These are phyloP conservation scores for Toxotes lorentzi DNA, from an alignment of 2,797 vertebrate species.

Conservation along the genomic window DNA sequence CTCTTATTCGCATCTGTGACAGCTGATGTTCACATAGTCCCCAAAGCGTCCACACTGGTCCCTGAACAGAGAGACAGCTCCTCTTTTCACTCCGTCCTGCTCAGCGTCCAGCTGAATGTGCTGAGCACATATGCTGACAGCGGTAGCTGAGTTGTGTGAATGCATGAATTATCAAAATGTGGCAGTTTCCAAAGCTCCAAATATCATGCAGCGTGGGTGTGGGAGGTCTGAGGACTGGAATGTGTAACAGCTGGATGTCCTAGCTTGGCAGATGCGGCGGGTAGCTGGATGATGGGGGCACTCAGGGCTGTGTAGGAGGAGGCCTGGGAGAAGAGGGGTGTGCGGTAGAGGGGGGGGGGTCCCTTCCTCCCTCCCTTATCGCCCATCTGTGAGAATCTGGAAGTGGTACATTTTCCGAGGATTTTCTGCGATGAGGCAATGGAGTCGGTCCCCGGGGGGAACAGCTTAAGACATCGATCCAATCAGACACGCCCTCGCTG, in stretches of 20 bases:
- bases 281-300: slow-evolving; percentile 57
- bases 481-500: slow-evolving; percentile 37
- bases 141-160: slow-evolving; percentile 23
- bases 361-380: slow-evolving; percentile 38
- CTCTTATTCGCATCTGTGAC: slow-evolving; percentile 2
- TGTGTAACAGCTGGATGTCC: slow-evolving; percentile 77
- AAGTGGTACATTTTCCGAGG: slow-evolving; percentile 58
- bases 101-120: background rate
- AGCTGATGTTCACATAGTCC: slow-evolving; percentile 29
- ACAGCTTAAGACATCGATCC: slow-evolving; percentile 49
- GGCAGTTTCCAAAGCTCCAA: slow-evolving; percentile 43
- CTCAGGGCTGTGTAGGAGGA: slow-evolving; percentile 54
- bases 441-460: slow-evolving; percentile 39
- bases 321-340: slow-evolving; percentile 18
- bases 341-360: slow-evolving; percentile 1
- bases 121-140: background rate
- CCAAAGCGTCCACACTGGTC: background rate
- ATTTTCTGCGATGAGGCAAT: slow-evolving; percentile 70
- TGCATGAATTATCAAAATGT: slow-evolving; percentile 26
- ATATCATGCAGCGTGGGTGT: slow-evolving; percentile 66
- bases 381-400: slow-evolving; percentile 76
- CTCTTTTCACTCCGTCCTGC: background rate
- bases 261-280: slow-evolving; percentile 63
- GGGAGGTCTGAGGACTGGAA: slow-evolving; percentile 77
- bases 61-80: background rate